Base-by-base conservation (phyloP, 2,113 vertebrate species). In the Peromyscus maniculatus region DNA sequence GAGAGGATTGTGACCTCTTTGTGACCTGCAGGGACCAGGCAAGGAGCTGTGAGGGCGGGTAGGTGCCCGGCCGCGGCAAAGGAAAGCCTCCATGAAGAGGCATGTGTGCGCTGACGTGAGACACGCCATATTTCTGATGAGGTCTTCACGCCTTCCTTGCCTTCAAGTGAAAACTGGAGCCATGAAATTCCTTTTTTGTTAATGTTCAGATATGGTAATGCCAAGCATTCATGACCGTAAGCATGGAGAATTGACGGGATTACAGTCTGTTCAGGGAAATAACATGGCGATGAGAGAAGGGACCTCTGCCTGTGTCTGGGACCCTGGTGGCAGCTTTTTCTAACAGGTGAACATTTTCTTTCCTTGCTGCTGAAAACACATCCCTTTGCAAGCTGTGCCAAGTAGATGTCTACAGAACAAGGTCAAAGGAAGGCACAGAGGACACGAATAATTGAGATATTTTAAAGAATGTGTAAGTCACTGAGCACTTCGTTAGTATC, bases 171-270 rank as follows among this genome's bases (percentile, higher is more conserved):
- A 99, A 99, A 97, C 93, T 97, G 92, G 74, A 98, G 98, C 98
- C 99, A 99, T 99, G 99, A 99, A 99, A 99, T 99, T 98, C 98
- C 98, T 98, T 98, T 98, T 99, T 99, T 99, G 99, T 99, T 98
- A 98, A 98, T 43, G 91, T 98, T 99, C 98, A 99, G 98, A 99
- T 98, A 99, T 99, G 99, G 98, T 99, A 98, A 99, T 99, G 98
- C 98, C 98, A 99, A 98, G 98, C 97, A 97, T 99, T 99, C 98
- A 98, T 96, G 98, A 97, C 98, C 97, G 96, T 98, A 98, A 98
- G 98, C 98, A 98, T 99, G 98, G 98, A 99, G 98, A 99, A 99
- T 98, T 98, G 98, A 98, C 98, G 98, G 99, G 99, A 99, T 99
- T 99, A 98, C 98, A 99, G 98, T 98, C 98, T 98, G 98, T 98